Conservation (phyloP, 2,888 invertebrate genomes). For the Sericinus montela region DNA sequence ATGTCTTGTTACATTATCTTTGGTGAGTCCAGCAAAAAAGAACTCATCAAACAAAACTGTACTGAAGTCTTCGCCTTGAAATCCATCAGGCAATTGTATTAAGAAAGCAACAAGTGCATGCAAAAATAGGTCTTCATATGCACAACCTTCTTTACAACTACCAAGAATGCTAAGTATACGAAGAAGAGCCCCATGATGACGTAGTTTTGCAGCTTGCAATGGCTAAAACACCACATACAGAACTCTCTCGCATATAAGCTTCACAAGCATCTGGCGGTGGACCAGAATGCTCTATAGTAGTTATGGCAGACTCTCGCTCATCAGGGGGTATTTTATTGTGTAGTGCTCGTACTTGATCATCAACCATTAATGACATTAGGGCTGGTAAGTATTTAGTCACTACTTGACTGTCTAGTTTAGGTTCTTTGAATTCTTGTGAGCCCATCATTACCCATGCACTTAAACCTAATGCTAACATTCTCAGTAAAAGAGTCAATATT, state of each 20-base stretch:
- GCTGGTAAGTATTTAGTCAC: conserved; percentile 97
- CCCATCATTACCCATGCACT: conserved; percentile 99
- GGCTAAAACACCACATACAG: conserved; percentile 94
- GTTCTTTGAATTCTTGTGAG: conserved; percentile 96
- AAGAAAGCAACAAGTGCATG: conserved; percentile 93
- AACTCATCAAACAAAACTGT: conserved; percentile 97
- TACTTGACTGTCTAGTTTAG: conserved; percentile 94
- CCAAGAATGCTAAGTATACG: conserved; percentile 94
- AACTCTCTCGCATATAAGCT: conserved; percentile 93
- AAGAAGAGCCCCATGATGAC: conserved; percentile 89
- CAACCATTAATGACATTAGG: conserved; percentile 95
- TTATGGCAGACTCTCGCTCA: conserved; percentile 94
- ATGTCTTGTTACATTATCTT: conserved; percentile 95
- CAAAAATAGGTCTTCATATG: conserved; percentile 96
- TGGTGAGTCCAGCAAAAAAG: conserved; percentile 91
- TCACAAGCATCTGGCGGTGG: conserved; percentile 96
- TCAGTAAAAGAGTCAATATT: conserved; percentile 90
- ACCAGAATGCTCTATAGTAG: conserved; percentile 95
- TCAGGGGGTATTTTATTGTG: conserved; percentile 94
- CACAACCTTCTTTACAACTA: conserved; percentile 93
- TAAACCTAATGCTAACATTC: conserved; percentile 95
- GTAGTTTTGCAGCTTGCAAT: conserved; percentile 92
- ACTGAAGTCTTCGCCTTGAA: conserved; percentile 95
- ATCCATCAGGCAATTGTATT: conserved; percentile 94
- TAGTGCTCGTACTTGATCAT: conserved; percentile 90